Evolutionary conservation across 2,113 vertebrate species (phyloP), one percentile per base, ranked within the genome.

Genomic region (Phaetusa simplex): DNA sequence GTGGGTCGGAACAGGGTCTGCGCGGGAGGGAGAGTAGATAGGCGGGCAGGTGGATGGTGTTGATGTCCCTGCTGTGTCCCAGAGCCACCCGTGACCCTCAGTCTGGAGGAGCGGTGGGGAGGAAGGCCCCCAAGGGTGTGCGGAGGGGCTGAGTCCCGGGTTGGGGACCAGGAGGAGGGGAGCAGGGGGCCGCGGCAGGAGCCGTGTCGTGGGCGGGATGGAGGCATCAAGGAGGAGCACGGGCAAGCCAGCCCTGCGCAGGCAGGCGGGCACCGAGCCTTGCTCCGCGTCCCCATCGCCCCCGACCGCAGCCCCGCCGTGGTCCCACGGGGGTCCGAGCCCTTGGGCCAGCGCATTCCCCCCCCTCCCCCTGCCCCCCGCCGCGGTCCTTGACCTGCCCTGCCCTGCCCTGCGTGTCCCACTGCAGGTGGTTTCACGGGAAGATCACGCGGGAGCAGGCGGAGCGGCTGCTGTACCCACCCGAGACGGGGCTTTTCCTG

Each of bases 391-490:
- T 7, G 14, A 2, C 30, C 10, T 17, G 14, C 47, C 12, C 36
- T 22, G 47, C 47, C 30, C 10, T 17, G 14, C 47, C 12, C 36
- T 22, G 47, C 47, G 0, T 7, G 27, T 6, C 64, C 49, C 3
- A 0, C 40, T 4, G 7, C 96, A 99, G 99, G 93, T 99, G 99
- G 99, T 99, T 99, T 94, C 99, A 99, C 4, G 99, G 99, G 88
- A 99, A 99, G 98, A 99, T 99, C 97, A 99, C 99, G 0, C 98
- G 99, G 59, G 99, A 99, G n/a, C 99, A 99, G 96, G 99, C 99
- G 0, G 99, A 99, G 96, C 61, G 90, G 74, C 97, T 99, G 80
- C 98, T 99, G 19, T 95, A 98, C 96, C 99, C 99, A 0, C 99
- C 99, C 0, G 99, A 99, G 97, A 99, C 98, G 0, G 99, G 99